phyloP scores from a whole-genome alignment of 2,888 invertebrate genomes.

The Phania funesta region DNA sequence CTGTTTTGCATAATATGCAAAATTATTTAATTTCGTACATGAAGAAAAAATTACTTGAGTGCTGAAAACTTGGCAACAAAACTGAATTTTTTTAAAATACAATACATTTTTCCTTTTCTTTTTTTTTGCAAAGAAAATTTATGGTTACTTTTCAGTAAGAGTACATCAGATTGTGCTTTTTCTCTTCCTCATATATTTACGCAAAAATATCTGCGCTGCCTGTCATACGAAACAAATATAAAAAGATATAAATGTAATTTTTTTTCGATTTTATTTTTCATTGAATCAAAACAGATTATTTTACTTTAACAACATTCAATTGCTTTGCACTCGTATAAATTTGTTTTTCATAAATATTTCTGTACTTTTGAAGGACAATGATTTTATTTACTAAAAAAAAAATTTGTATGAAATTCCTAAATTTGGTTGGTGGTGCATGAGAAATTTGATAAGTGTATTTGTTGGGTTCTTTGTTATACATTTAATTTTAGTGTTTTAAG shows the following conservation, averaged over 20 bases:
- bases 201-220: slow-evolving; percentile 50
- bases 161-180: neutral
- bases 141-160: slow-evolving; percentile 35
- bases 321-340: slow-evolving; percentile 20
- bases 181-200: slow-evolving; percentile 35
- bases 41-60: slow-evolving; percentile 52
- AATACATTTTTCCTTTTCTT: neutral
- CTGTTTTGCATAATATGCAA: slow-evolving; percentile 55
- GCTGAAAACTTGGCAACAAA: slow-evolving; percentile 58
- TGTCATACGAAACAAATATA: slow-evolving; percentile 44
- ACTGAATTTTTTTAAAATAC: slow-evolving; percentile 25
- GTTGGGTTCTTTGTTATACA: neutral
- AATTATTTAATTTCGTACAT: slow-evolving; percentile 44
- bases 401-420: slow-evolving; percentile 13
- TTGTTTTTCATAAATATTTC: slow-evolving; percentile 47
- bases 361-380: slow-evolving; percentile 73
- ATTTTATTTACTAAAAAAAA: slow-evolving; percentile 14
- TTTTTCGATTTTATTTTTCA: neutral
- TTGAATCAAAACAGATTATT: slow-evolving; percentile 35
- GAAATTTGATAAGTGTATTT: slow-evolving; percentile 45
- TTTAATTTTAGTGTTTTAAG: slow-evolving; percentile 15
- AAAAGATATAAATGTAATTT: neutral
- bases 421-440: neutral
- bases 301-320: slow-evolving; percentile 35
- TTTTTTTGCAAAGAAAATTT: neutral